Base-by-base conservation (phyloP, 2,113 vertebrate species). In the Australoheros scitulus region DNA sequence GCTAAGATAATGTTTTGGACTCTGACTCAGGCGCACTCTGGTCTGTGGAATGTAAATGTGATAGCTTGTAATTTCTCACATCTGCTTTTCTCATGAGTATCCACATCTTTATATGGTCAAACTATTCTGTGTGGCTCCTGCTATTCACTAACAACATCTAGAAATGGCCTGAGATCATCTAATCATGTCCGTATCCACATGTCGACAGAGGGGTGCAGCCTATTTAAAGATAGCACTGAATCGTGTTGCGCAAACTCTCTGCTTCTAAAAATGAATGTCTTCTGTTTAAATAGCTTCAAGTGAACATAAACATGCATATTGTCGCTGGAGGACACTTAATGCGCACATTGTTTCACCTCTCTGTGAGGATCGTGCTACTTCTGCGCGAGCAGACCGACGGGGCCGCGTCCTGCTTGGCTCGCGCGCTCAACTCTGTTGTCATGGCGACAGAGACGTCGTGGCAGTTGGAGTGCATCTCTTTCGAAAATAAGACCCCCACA, bases 371-470 rank as follows among this genome's bases (percentile, higher is more conserved):
- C 79, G n/a, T 52, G 79, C 85, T 80, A 76, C 88, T 89, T 89
- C 85, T 87, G 80, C 82, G 81, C 65, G 64, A 79, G 84, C 82
- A 85, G 57, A 68, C 76, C 6, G 78, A 83, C 17, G 55, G 80
- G 92, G 87, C 85, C 89, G 82, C 88, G 87, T 90, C 91, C 86
- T 84, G 83, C 84, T 84, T 72, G 77, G 88, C 90, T 90, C 13
- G 36, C 77, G 79, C 20, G 61, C 85, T 87, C 82, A 94, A 92
- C 92, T 90, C 93, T 2, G 95, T 96, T 92, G 94, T 93, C 94
- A 95, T 95, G 93, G 91, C 24, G 88, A 95, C 90, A 38, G 92
- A 94, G 89, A 93, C 87, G 43, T 92, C 14, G 80, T 77, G 80
- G 79, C 90, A 88, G 84, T 89, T 80, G 89, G 91, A 93, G 93